Conservation (phyloP, 2,888 invertebrate species). For the Leucania comma region DNA sequence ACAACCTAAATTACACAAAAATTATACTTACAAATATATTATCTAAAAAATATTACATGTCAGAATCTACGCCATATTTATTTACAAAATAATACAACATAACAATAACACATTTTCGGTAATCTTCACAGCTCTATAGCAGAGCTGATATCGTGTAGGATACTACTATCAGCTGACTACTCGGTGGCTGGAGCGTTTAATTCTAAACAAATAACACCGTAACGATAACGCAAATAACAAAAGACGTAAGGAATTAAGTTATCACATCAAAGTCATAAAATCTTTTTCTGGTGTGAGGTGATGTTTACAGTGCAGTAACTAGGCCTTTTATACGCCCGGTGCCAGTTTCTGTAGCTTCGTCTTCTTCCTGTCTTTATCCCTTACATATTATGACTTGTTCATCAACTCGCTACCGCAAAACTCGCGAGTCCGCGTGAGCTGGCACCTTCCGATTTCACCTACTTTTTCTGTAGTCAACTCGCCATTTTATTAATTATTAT, state of each 20-base stretch:
- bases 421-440: no score
- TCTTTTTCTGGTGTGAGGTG: constrained; percentile 9
- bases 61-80: background rate
- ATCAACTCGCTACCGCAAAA: no score
- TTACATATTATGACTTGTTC: no score
- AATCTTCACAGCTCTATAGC: constrained; percentile 5
- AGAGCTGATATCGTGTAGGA: constrained; percentile 25
- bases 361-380: no score
- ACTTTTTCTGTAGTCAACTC: no score
- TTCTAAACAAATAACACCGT: constrained; percentile 35
- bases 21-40: background rate
- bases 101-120: constrained; percentile 8
- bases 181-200: constrained; percentile 40
- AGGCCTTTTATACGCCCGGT: no score
- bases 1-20: background rate
- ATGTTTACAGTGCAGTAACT: constrained; percentile 1
- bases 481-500: no score
- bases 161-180: constrained; percentile 33
- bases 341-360: no score
- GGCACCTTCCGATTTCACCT: no score
- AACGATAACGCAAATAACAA: constrained; percentile 41
- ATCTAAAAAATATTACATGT: background rate
- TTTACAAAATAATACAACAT: constrained; percentile 7
- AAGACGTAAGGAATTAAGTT: constrained; percentile 26
- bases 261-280: constrained; percentile 42